Conservation (phyloP, 2,113 vertebrate genomes). For the Pitta sordida region DNA sequence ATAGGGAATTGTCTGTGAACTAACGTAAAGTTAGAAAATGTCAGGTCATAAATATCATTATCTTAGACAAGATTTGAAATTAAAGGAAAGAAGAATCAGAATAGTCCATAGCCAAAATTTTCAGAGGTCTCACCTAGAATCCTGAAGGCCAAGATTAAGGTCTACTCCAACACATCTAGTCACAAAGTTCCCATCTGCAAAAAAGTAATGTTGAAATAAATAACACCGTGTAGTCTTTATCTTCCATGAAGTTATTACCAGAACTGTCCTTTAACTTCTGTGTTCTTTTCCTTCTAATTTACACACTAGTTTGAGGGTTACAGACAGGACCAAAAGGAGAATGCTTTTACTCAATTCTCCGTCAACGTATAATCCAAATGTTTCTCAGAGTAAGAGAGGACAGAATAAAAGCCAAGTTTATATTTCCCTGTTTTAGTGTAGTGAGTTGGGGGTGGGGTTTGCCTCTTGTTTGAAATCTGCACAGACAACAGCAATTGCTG, state of each 20-base stretch:
- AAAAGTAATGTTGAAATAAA: neutral
- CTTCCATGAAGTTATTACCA: neutral
- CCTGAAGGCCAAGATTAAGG: neutral
- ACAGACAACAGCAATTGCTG: neutral
- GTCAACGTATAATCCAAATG: neutral
- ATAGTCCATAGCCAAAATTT: neutral
- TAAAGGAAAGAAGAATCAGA: neutral
- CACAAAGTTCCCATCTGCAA: neutral
- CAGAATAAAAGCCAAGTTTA: neutral
- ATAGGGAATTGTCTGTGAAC: neutral
- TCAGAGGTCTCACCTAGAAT: neutral
- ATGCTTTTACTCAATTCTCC: neutral
- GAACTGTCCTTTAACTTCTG: neutral
- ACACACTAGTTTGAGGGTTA: neutral
- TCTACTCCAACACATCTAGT: neutral
- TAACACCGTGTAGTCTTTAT: rapidly evolving
- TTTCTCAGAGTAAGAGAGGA: neutral
- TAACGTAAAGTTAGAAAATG: neutral
- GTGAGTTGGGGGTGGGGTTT: too few species aligned
- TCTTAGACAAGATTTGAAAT: neutral
- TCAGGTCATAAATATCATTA: neutral
- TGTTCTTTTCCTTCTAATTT: neutral
- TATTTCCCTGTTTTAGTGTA: neutral
- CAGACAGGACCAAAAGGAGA: neutral
- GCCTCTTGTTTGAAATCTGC: neutral